Evolutionary conservation across 1,140 invertebrate genomes (phyloP).

Genomic region (Bradynema listronoti): DNA sequence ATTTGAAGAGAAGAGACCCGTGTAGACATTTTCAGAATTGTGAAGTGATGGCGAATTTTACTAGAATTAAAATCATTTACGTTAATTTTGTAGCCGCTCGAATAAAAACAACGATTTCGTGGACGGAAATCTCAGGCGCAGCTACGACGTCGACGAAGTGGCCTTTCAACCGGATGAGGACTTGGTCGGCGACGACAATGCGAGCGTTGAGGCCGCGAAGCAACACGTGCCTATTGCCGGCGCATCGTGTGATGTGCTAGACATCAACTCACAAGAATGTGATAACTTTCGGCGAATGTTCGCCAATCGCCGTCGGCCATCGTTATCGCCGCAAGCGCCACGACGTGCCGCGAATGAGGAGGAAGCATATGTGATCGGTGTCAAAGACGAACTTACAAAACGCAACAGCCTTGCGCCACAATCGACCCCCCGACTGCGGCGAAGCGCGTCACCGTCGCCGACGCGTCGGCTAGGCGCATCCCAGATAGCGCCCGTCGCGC

Average conservation of each 20-base stretch:
- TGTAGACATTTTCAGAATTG: neutral
- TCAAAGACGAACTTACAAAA: too few relatives aligned
- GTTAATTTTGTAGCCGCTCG: neutral
- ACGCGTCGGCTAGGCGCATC: too few relatives aligned
- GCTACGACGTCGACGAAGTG: constrained; percentile 19
- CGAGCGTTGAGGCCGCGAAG: neutral
- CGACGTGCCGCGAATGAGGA: too few relatives aligned
- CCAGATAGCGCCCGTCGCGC: too few relatives aligned
- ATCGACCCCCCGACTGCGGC: too few relatives aligned
- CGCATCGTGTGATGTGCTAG: too few relatives aligned
- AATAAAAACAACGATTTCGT: too few relatives aligned
- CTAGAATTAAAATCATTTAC: neutral
- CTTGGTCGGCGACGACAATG: constrained; percentile 8
- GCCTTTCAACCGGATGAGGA: constrained; percentile 33
- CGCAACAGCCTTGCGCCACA: too few relatives aligned
- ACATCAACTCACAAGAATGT: too few relatives aligned
- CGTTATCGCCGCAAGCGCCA: constrained; percentile 15
- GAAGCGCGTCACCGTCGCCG: too few relatives aligned
- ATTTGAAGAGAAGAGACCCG: neutral
- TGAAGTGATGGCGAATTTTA: neutral
- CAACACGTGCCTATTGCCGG: too few relatives aligned
- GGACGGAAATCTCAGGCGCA: constrained; percentile 1
- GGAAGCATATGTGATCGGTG: too few relatives aligned
- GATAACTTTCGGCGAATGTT: constrained; percentile 24
- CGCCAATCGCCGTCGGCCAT: constrained; percentile 13